Conservation (phyloP, 2,797 vertebrate genomes). For the Scarus forsteni region DNA sequence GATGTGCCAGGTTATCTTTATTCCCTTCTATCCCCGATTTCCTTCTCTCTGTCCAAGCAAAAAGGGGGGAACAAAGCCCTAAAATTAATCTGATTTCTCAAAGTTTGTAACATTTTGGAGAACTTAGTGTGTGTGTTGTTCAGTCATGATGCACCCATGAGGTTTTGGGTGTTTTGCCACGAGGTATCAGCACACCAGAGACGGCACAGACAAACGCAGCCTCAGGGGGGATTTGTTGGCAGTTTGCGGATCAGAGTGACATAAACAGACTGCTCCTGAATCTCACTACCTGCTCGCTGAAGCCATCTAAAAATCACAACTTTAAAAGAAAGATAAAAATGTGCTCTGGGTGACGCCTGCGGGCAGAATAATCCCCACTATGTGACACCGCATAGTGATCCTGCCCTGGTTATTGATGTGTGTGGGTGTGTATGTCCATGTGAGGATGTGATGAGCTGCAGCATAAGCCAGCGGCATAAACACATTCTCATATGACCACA, state of each 20-base stretch:
- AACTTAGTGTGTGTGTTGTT: neutral
- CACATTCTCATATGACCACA: slow-evolving; percentile 31
- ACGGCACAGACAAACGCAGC: slow-evolving; percentile 5
- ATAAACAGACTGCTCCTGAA: slow-evolving; percentile 46
- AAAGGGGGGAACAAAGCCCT: too few relatives aligned
- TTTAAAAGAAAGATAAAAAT: slow-evolving; percentile 29
- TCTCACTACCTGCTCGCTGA: slow-evolving; percentile 13
- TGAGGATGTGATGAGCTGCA: slow-evolving; percentile 51
- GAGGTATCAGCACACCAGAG: slow-evolving; percentile 37
- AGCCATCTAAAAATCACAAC: slow-evolving; percentile 28
- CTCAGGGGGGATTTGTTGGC: slow-evolving; percentile 43
- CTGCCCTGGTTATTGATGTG: slow-evolving; percentile 21
- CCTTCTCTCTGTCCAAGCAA: too few relatives aligned
- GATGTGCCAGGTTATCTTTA: too few relatives aligned
- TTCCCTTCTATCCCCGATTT: too few relatives aligned
- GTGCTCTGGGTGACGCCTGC: slow-evolving; percentile 1
- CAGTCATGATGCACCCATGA: neutral
- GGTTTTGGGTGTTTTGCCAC: slow-evolving; percentile 20
- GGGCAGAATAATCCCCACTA: slow-evolving; percentile 23
- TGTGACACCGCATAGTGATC: slow-evolving; percentile 37
- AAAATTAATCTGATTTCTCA: neutral
- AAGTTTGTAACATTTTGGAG: neutral
- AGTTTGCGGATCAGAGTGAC: slow-evolving; percentile 48
- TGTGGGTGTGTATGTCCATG: slow-evolving; percentile 23
- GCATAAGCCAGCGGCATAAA: slow-evolving; percentile 49